Conservation (phyloP, 2,888 invertebrate species). For the Creontiades dilutus region DNA sequence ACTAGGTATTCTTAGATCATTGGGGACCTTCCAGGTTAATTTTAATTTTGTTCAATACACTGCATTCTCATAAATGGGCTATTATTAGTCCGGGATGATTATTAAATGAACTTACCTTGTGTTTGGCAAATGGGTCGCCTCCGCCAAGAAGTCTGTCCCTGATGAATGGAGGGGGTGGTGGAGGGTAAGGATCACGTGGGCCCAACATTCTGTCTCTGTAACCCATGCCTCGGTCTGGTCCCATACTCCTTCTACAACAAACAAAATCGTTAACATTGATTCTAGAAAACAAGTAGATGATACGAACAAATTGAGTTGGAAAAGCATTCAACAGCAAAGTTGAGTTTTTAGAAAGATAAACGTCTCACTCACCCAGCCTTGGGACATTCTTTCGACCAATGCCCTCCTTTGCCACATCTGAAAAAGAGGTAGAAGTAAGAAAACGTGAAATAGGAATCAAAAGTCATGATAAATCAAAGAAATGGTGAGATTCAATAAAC, state of each 20-base stretch:
- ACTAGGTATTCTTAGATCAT: too few species aligned
- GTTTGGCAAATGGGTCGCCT: conserved; percentile 80
- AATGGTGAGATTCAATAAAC: not conserved
- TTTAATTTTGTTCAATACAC: too few species aligned
- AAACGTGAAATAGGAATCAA: not conserved
- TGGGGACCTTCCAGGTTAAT: too few species aligned
- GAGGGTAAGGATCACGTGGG: conserved; percentile 93
- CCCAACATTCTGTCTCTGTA: conserved; percentile 92
- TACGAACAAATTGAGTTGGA: too few species aligned
- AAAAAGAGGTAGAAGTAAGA: conserved; percentile 51
- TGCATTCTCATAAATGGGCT: too few species aligned
- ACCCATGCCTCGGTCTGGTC: conserved; percentile 73
- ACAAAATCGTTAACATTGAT: not conserved
- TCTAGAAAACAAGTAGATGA: too few species aligned
- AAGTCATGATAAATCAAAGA: not conserved
- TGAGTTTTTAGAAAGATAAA: not conserved
- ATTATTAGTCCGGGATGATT: too few species aligned
- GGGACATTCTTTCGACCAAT: conserved; percentile 98
- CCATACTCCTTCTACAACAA: not conserved
- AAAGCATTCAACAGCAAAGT: not conserved
- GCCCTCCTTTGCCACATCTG: conserved; percentile 94
- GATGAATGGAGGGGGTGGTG: conserved; percentile 92
- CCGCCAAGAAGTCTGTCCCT: conserved; percentile 92
- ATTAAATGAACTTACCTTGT: conserved; percentile 70
- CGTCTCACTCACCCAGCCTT: conserved; percentile 80